Percentiles rank a stretch among this genome's conserved stretches.
Conservation (phyloP, 2,888 invertebrate genomes). For the Noctuana brunneofusca region DNA sequence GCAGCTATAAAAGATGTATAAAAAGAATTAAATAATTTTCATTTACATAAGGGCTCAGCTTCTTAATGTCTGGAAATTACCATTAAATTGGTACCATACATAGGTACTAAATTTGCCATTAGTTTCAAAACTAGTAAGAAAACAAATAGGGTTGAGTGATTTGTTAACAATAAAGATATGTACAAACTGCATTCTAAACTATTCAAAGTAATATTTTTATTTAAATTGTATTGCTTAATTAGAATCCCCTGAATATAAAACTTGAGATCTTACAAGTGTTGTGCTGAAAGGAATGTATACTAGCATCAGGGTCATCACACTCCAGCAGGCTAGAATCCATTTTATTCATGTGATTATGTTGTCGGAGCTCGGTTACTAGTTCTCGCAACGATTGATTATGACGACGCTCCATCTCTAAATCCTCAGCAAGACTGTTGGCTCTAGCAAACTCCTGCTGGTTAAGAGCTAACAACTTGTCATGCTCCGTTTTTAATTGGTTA, state of each 20-base stretch:
- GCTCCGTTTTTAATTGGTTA: constrained; percentile 70
- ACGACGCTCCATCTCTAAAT: constrained; percentile 59
- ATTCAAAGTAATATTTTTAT: too few species aligned
- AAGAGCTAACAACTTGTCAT: constrained; percentile 62
- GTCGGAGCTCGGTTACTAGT: constrained; percentile 60
- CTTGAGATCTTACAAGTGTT: constrained; percentile 61
- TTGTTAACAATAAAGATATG: too few species aligned
- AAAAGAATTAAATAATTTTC: too few species aligned
- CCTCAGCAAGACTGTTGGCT: constrained; percentile 54
- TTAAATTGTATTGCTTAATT: too few species aligned
- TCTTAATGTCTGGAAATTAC: too few species aligned
- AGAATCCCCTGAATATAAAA: not conserved
- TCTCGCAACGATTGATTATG: constrained; percentile 57
- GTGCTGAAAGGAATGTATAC: constrained; percentile 57
- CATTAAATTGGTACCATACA: too few species aligned
- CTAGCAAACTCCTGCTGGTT: constrained; percentile 58
- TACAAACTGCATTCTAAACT: too few species aligned
- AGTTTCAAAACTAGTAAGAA: too few species aligned
- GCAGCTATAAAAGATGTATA: constrained; percentile 49
- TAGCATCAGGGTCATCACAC: constrained; percentile 70
- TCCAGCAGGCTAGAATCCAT: constrained; percentile 66
- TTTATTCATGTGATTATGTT: constrained; percentile 61
- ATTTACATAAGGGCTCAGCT: not conserved
- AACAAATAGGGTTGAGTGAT: too few species aligned
- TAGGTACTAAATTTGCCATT: too few species aligned